Conservation (phyloP, 2,888 invertebrate genomes). For the Heliconius erato region DNA sequence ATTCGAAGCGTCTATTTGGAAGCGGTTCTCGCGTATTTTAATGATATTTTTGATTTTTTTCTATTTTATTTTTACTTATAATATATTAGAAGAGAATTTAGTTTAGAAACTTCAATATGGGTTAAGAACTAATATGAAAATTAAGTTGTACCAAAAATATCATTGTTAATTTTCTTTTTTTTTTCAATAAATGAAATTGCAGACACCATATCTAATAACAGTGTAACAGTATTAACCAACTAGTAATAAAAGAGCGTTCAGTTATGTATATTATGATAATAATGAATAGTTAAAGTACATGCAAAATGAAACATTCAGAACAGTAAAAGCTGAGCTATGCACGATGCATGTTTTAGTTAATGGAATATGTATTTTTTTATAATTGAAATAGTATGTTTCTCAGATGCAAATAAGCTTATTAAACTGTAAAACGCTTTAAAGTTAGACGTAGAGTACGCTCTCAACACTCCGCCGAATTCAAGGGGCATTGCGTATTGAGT, state of each 20-base stretch:
- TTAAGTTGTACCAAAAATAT: slow-evolving; percentile 17
- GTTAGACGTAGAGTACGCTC: too few relatives aligned
- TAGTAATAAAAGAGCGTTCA: slow-evolving; percentile 1
- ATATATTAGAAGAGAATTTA: background rate
- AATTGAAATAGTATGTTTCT: too few relatives aligned
- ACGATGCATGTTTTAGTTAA: slow-evolving; percentile 54
- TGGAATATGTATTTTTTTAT: slow-evolving; percentile 3
- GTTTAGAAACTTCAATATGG: background rate
- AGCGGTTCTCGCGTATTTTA: slow-evolving; percentile 62
- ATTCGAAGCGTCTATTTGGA: slow-evolving; percentile 76
- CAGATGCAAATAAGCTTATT: too few relatives aligned
- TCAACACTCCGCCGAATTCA: too few relatives aligned
- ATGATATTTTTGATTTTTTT: slow-evolving; percentile 16
- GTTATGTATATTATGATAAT: background rate
- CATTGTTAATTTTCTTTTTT: background rate
- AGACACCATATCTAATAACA: slow-evolving; percentile 49
- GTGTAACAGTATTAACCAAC: slow-evolving; percentile 34
- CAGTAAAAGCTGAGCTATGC: slow-evolving; percentile 72
- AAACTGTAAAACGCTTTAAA: too few relatives aligned
- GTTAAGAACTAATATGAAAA: background rate
- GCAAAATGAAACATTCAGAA: slow-evolving; percentile 50
- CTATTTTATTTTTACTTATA: background rate
- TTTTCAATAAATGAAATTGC: slow-evolving; percentile 36
- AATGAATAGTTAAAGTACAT: slow-evolving; percentile 45
- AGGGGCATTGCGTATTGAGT: too few relatives aligned